Percentiles rank a stretch among this genome's conserved stretches.
phyloP scores from a whole-genome alignment of 2,113 vertebrate genomes.

The Chrysemys picta region DNA sequence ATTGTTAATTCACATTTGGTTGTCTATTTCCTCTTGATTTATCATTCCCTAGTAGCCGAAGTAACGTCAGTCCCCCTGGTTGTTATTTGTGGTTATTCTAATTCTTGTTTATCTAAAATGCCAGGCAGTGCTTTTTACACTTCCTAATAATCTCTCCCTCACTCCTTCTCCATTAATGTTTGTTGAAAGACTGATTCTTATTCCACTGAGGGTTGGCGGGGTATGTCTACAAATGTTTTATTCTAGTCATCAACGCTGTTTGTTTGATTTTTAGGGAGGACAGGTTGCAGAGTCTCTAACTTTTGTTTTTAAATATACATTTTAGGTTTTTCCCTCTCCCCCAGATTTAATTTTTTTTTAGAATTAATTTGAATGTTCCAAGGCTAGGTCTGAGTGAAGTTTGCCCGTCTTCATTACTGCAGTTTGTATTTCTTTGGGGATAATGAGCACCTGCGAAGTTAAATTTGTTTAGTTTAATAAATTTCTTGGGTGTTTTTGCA shows the following conservation, averaged over 20 bases:
- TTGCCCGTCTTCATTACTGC: background rate
- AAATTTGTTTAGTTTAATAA: background rate
- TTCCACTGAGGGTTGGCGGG: background rate
- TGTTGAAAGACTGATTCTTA: constrained; percentile 9
- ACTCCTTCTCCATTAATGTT: background rate
- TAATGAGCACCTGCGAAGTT: background rate
- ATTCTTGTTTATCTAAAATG: constrained; percentile 56
- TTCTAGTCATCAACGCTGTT: background rate
- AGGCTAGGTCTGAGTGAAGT: background rate
- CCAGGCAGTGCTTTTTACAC: constrained; percentile 44
- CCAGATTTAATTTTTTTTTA: background rate
- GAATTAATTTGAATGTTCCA: background rate
- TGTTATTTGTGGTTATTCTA: constrained; percentile 34
- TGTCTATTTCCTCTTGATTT: constrained; percentile 35
- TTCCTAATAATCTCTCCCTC: constrained; percentile 16
- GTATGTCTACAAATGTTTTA: background rate
- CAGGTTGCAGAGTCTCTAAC: background rate
- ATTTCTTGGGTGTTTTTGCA: background rate
- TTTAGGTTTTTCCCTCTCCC: background rate
- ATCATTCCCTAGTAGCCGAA: constrained; percentile 21
- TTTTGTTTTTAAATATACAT: background rate
- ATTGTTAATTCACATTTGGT: background rate
- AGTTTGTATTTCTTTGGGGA: background rate
- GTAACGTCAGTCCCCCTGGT: constrained; percentile 20
- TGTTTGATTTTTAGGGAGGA: background rate